A percentile compares a stretch with the other conserved stretches of the same genome.
Conservation (phyloP, 2,797 vertebrate genomes). For the Ispidina picta region DNA sequence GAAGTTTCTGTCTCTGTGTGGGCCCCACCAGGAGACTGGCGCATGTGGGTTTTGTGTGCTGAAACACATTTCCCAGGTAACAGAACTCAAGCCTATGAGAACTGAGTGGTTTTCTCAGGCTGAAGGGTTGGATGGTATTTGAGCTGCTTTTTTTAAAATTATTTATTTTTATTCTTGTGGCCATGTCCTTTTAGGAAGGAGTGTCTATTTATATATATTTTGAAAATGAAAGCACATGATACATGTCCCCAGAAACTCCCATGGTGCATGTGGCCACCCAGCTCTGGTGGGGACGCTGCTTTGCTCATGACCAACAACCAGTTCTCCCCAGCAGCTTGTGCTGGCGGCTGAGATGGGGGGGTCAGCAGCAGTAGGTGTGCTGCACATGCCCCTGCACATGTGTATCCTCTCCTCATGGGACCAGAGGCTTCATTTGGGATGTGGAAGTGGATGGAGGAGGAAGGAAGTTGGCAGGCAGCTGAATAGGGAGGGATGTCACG, state of each 20-base stretch:
- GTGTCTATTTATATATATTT: slow-evolving; percentile 49
- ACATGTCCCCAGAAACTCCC: not conserved
- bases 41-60: not conserved
- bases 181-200: slow-evolving; percentile 34
- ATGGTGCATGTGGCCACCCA: not conserved
- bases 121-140: slow-evolving; percentile 32
- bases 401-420: not conserved
- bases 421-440: fast-evolving
- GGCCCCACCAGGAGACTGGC: slow-evolving; percentile 17
- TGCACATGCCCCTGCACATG: fast-evolving
- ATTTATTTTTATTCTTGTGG: not conserved
- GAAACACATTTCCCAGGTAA: slow-evolving; percentile 54
- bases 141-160: not conserved
- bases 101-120: slow-evolving; percentile 45
- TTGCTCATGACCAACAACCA: not conserved
- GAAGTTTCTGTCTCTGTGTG: slow-evolving; percentile 45
- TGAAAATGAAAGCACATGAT: slow-evolving; percentile 47
- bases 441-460: not conserved
- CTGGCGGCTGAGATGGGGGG: not conserved
- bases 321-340: fast-evolving
- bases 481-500: not conserved
- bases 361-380: not conserved
- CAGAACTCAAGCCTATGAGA: slow-evolving; percentile 26
- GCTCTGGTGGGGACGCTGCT: not conserved
- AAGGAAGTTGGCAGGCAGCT: not conserved